Base-by-base conservation (phyloP, 1,140 invertebrate genomes). In the Hestina assimilis region DNA sequence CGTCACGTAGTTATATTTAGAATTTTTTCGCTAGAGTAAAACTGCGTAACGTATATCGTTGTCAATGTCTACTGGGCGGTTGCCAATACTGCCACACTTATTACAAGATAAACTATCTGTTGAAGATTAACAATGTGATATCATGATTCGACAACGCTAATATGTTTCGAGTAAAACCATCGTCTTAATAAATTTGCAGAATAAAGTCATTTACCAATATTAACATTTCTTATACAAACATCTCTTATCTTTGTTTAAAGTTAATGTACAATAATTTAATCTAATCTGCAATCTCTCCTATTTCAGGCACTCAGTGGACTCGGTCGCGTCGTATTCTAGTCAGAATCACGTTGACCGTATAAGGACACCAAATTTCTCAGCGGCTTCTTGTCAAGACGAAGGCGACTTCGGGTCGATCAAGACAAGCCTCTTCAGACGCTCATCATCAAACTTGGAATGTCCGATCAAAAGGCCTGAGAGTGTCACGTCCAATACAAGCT, bases 261-360 rank as follows among this genome's bases (percentile, higher is more conserved):
- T 35, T 35, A 6, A 1, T 15, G 4, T 11, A 2, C 31, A 4
- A 1, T 9, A 11, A 1, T 7, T 41, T 41, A 11, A 20, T 41
- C 66, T 81, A 79, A 81, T 83, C 75, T 83, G 73, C 79, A 75
- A 28, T 66, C 53, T 80, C 79, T 78, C 76, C 35, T 58, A 52
- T 89, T 89, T 47, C 85, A 89, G 89, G 67, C 89, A 89, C 79
- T 89, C 89, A 69, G 89, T 89, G 78, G 89, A 89, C 82, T 89
- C 87, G 83, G 89, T 89, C 76, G 84, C 87, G 81, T 89, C 89
- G 81, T 86, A 89, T 85, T 89, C 86, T 82, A 89, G 87, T 67
- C 89, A 89, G 82, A 87, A 88, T 86, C 89, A 89, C 89, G 89
- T 89, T 72, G 89, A 89, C 83, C 87, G 85, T 64, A 89, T 89